Evolutionary conservation across 2,888 invertebrate species (phyloP), one percentile per base, ranked within the genome.

Genomic region (Philereme vetulata): DNA sequence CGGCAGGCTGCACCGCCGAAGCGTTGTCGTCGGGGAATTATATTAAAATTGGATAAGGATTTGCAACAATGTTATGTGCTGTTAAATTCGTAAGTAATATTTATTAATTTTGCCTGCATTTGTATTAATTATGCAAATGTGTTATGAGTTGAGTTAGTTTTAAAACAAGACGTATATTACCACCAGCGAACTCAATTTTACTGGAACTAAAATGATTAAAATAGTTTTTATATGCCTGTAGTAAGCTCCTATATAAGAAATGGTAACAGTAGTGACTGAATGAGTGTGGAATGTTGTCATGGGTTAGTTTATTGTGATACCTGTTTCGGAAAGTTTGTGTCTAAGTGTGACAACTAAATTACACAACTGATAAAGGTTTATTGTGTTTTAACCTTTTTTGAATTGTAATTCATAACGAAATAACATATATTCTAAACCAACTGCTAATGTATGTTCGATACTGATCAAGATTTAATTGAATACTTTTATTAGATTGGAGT

Each of bases 11-110:
- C 56, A 75, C 73, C 71, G 74, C 69, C 64, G 75, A 65, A 63
- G 70, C 65, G 70, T 33, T 36, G 33, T 48, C 47, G 53, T 21
- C 45, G 40, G 10, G 21, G 34, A 42, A 36, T 46, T 53, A 56
- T 60, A 68, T 63, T 65, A 32, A 51, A 62, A 66, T 64, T 62
- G 53, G 59, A 62, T 70, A 70, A 70, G 66, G 64, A 61, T 47
- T 46, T 49, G 36, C 60, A 46, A 80, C 62, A 60, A 81, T 84
- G 81, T 73, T 75, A 65, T 73, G 70, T 56, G 69, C 68, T 51
- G 62, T 75, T 46, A 77, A 78, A 71, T 72, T 77, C 56, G 86
- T 87, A 75, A 86, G 86, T 86, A 77, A 33, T 35, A 44, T 66
- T 69, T 62, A 56, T 65, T 64, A 21, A 42, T 68, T 59, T 52